Conservation (phyloP, 1,140 invertebrate species). For the Aethina tumida region DNA sequence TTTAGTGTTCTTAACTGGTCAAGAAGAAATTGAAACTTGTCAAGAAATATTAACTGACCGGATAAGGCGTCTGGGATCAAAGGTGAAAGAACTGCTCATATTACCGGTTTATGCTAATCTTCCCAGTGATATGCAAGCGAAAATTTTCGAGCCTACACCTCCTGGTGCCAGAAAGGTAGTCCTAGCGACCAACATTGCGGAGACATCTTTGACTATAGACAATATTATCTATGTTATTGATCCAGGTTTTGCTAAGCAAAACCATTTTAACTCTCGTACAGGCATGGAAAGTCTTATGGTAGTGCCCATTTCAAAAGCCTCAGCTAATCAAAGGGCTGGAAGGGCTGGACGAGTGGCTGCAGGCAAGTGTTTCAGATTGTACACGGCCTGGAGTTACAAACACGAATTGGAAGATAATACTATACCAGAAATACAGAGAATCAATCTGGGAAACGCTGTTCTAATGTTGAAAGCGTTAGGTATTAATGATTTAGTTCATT, state of each 20-base stretch:
- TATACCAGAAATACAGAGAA: slow-evolving; percentile 95
- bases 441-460: slow-evolving; percentile 96
- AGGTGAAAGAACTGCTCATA: slow-evolving; percentile 88
- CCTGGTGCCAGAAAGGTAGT: slow-evolving; percentile 92
- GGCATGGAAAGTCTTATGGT: slow-evolving; percentile 97
- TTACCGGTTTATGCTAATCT: slow-evolving; percentile 97
- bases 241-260: slow-evolving; percentile 98
- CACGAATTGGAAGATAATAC: slow-evolving; percentile 97
- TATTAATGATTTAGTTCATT: slow-evolving; percentile 95
- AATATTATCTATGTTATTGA: slow-evolving; percentile 99
- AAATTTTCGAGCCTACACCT: slow-evolving; percentile 95
- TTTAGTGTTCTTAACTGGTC: slow-evolving; percentile 93
- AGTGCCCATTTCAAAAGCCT: slow-evolving; percentile 95
- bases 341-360: slow-evolving; percentile 86
- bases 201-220: slow-evolving; percentile 98
- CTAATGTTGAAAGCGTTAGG: slow-evolving; percentile 93
- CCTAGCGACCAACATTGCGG: slow-evolving; percentile 97
- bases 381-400: slow-evolving; percentile 95
- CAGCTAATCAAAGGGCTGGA: slow-evolving; percentile 89
- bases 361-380: slow-evolving; percentile 96
- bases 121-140: slow-evolving; percentile 97
- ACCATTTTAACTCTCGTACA: slow-evolving; percentile 90
- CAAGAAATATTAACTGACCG: slow-evolving; percentile 88
- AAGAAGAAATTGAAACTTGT: slow-evolving; percentile 94
- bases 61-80: slow-evolving; percentile 79